A percentile compares a stretch with the other conserved stretches of the same genome.
Evolutionary conservation across 2,888 invertebrate genomes (phyloP).

Genomic region (Cyclophora punctaria): DNA sequence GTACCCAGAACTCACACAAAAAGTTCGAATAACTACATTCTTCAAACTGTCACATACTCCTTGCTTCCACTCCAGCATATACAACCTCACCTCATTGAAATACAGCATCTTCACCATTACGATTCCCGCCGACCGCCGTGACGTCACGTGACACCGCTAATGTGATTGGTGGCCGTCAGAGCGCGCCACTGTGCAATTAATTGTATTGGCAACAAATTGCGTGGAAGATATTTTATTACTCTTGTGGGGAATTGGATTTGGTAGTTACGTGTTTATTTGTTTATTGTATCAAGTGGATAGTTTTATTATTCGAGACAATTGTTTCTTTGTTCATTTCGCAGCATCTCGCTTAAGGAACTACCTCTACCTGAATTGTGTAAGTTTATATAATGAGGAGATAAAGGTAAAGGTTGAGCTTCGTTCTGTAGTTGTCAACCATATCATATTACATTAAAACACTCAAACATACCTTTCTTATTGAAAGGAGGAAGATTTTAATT

Average conservation of each 20-base stretch:
- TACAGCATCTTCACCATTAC: slow-evolving; percentile 61
- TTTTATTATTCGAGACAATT: slow-evolving; percentile 2
- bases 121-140: slow-evolving; percentile 26
- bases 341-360: too few species aligned
- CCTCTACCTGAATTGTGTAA: too few species aligned
- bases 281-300: too few species aligned
- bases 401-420: too few species aligned
- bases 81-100: slow-evolving; percentile 32
- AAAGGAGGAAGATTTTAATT: too few species aligned
- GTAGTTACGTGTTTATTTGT: too few species aligned
- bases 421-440: too few species aligned
- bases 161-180: slow-evolving; percentile 44
- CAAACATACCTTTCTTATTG: too few species aligned
- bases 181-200: slow-evolving; percentile 35
- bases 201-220: slow-evolving; percentile 37
- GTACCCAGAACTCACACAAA: too few species aligned
- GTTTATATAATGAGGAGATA: too few species aligned
- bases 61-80: not conserved
- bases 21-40: too few species aligned
- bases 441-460: too few species aligned
- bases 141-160: slow-evolving; percentile 31
- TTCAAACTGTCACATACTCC: slow-evolving; percentile 10
- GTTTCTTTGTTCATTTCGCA: not conserved
- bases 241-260: slow-evolving; percentile 2
- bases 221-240: slow-evolving; percentile 37